A percentile compares a stretch with the other conserved stretches of the same genome.
Conservation (phyloP, 2,888 invertebrate genomes). For the Dynastes tityus region DNA sequence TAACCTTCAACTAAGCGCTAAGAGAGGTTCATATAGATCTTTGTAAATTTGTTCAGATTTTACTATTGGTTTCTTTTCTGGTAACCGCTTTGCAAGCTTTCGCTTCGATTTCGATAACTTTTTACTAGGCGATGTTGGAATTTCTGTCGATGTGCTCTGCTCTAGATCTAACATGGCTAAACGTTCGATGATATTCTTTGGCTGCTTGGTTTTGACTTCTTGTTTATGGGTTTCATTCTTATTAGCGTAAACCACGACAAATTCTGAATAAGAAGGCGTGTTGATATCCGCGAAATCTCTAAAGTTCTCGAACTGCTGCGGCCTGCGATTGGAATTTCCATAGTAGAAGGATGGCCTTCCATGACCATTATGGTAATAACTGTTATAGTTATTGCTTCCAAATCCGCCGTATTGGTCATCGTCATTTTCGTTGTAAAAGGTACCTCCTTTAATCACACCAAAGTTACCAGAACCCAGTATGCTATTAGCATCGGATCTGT, state of each 20-base stretch:
- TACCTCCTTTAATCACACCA: slow-evolving; percentile 89
- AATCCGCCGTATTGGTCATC: slow-evolving; percentile 70
- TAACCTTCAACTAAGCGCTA: slow-evolving; percentile 77
- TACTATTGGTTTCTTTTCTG: slow-evolving; percentile 71
- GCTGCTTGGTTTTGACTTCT: slow-evolving; percentile 70
- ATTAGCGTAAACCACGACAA: slow-evolving; percentile 88
- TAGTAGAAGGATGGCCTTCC: slow-evolving; percentile 78
- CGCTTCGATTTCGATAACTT: slow-evolving; percentile 77
- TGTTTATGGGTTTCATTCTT: slow-evolving; percentile 80
- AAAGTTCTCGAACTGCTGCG: slow-evolving; percentile 89
- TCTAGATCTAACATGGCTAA: slow-evolving; percentile 81
- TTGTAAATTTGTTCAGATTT: slow-evolving; percentile 61
- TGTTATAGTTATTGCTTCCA: slow-evolving; percentile 69
- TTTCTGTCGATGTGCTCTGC: slow-evolving; percentile 47
- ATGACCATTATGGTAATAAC: slow-evolving; percentile 81
- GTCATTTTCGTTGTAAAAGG: slow-evolving; percentile 80
- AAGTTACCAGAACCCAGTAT: slow-evolving; percentile 89
- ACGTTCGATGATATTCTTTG: slow-evolving; percentile 90
- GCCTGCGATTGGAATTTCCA: slow-evolving; percentile 80
- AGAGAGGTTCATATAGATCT: slow-evolving; percentile 77
- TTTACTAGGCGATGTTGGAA: slow-evolving; percentile 64
- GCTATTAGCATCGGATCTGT: slow-evolving; percentile 70
- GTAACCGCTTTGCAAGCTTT: slow-evolving; percentile 75
- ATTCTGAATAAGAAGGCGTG: slow-evolving; percentile 86
- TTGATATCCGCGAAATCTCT: slow-evolving; percentile 93